A percentile compares a stretch with the other conserved stretches of the same genome.
phyloP scores from a whole-genome alignment of 2,888 invertebrate genomes.

The Scaptomyza polygonia region DNA sequence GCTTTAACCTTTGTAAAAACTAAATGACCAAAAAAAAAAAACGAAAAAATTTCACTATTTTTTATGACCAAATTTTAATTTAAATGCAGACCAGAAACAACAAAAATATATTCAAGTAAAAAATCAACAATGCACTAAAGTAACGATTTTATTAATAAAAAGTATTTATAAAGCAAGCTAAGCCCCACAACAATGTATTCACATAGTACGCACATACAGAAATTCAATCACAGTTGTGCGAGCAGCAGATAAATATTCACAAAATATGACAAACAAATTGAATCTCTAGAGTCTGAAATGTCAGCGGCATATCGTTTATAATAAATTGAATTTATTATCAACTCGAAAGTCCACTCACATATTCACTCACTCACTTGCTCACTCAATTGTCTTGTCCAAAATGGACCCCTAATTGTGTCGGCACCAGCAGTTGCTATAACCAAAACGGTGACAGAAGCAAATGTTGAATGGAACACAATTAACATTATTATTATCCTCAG shows the following conservation, averaged over 20 bases:
- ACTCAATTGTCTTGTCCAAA: constrained; percentile 44
- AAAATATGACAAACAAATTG: constrained; percentile 54
- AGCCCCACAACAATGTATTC: constrained; percentile 27
- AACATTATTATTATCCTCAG: constrained; percentile 69
- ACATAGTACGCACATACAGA: constrained; percentile 40
- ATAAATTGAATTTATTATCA: constrained; percentile 76
- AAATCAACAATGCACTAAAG: constrained; percentile 44
- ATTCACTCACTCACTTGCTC: constrained; percentile 20
- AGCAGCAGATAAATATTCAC: constrained; percentile 1
- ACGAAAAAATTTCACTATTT: not conserved
- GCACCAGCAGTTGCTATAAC: constrained; percentile 11
- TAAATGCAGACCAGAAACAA: too few species aligned
- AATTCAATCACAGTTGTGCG: constrained; percentile 64
- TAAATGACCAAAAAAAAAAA: constrained; percentile 21
- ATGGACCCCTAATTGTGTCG: constrained; percentile 47
- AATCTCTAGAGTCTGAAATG: constrained; percentile 63
- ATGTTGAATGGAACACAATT: constrained; percentile 70
- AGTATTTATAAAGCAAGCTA: constrained; percentile 16
- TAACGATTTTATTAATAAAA: constrained; percentile 64
- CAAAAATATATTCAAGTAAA: constrained; percentile 20
- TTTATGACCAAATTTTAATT: not conserved
- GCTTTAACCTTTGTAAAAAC: not conserved
- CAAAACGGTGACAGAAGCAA: constrained; percentile 21
- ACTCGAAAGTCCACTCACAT: constrained; percentile 35
- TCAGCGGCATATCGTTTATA: constrained; percentile 62